phyloP scores from a whole-genome alignment of 2,888 invertebrate genomes.

The Morpho helenor region DNA sequence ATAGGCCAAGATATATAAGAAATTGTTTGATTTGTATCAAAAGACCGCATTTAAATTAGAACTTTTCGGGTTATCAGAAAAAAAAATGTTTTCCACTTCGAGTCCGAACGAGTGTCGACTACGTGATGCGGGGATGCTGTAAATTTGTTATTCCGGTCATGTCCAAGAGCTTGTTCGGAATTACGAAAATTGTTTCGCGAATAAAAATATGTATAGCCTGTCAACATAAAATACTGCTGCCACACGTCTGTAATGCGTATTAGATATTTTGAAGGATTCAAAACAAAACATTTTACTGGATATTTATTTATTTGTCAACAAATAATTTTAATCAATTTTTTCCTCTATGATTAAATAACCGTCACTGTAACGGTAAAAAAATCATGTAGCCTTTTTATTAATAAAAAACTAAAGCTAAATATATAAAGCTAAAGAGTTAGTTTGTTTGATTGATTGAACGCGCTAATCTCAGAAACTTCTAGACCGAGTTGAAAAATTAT shows the following conservation, averaged over 20 bases:
- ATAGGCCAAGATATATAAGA: no score
- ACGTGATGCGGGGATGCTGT: constrained; percentile 71
- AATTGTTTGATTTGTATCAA: constrained; percentile 2
- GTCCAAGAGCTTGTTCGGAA: constrained; percentile 63
- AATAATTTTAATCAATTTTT: no score
- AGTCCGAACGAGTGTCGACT: constrained; percentile 58
- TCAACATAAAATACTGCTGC: constrained; percentile 20
- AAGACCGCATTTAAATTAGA: constrained; percentile 9
- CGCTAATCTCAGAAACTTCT: no score
- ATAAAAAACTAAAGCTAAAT: no score
- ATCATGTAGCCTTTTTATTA: no score
- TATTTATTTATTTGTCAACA: no score
- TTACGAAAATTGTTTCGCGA: constrained; percentile 68
- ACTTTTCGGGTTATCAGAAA: constrained; percentile 49
- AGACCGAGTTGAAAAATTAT: no score
- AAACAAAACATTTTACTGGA: no score
- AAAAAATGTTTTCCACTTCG: constrained; percentile 69
- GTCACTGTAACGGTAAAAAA: not conserved
- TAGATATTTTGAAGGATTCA: no score
- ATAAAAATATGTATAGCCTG: constrained; percentile 57
- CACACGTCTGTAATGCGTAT: not conserved
- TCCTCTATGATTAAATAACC: not conserved
- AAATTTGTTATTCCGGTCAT: constrained; percentile 73
- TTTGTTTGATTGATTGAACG: no score
- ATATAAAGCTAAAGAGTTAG: no score